Evolutionary conservation across 2,888 invertebrate species (phyloP).

Genomic region (Stictocephala bisonia): DNA sequence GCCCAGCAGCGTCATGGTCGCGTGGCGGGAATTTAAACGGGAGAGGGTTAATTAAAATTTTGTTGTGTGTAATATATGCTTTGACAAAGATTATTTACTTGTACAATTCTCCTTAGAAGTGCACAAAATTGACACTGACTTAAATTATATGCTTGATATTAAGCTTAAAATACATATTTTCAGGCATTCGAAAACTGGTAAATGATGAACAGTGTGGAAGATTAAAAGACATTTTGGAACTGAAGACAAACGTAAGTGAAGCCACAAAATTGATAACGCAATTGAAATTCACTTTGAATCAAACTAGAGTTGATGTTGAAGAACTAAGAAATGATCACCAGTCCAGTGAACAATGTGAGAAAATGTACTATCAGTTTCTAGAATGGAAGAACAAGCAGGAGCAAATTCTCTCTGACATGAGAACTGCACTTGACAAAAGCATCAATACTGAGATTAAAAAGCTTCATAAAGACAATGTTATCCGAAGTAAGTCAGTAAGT

Average conservation of each 20-base stretch:
- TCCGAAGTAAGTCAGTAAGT: slow-evolving; percentile 40
- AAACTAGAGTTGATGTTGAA: slow-evolving; percentile 26
- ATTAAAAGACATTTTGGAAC: slow-evolving; percentile 40
- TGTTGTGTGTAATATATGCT: too few species aligned
- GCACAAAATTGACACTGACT: too few species aligned
- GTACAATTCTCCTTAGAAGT: too few species aligned
- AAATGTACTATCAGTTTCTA: slow-evolving; percentile 44
- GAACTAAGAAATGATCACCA: slow-evolving; percentile 26
- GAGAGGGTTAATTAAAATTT: too few species aligned
- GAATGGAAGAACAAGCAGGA: slow-evolving; percentile 45
- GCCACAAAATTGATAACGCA: slow-evolving; percentile 26
- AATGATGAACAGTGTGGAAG: slow-evolving; percentile 41
- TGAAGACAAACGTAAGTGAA: slow-evolving; percentile 39
- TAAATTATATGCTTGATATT: too few species aligned
- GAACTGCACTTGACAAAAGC: slow-evolving; percentile 15
- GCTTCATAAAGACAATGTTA: slow-evolving; percentile 43
- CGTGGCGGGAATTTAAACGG: too few species aligned
- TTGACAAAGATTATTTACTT: too few species aligned
- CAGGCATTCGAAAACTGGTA: slow-evolving; percentile 17
- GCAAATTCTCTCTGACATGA: slow-evolving; percentile 23
- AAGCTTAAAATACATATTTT: neutral
- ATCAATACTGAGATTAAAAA: slow-evolving; percentile 44
- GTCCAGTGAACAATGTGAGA: slow-evolving; percentile 27
- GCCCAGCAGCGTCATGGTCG: too few species aligned
- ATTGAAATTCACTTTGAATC: slow-evolving; percentile 35